A percentile compares a stretch with the other conserved stretches of the same genome.
phyloP scores from a whole-genome alignment of 2,113 vertebrate species.

The Corydoras maculifer region DNA sequence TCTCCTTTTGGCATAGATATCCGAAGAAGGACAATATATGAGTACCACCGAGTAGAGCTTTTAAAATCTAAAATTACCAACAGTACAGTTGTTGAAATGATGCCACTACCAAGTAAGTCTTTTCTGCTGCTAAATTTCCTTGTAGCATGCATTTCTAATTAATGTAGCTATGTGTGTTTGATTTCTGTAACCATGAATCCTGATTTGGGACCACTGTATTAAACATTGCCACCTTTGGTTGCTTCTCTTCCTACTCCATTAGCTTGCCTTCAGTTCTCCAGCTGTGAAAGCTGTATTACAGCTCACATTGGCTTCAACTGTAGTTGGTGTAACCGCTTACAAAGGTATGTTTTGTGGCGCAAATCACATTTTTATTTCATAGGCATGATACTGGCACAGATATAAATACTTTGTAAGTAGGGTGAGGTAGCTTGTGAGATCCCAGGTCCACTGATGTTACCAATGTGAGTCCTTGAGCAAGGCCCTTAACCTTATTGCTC shows the following conservation, averaged over 20 bases:
- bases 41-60: conserved; percentile 92
- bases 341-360: conserved; percentile 68
- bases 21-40: conserved; percentile 91
- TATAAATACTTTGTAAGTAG: no score
- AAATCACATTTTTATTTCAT: neutral
- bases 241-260: conserved; percentile 21
- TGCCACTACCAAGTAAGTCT: conserved; percentile 86
- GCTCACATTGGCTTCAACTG: conserved; percentile 95
- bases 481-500: no score
- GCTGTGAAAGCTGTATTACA: conserved; percentile 80
- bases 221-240: neutral
- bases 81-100: conserved; percentile 81
- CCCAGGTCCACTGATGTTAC: no score
- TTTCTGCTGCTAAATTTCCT: neutral
- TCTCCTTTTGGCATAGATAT: conserved; percentile 67
- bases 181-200: no score
- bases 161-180: no score
- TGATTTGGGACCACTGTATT: no score
- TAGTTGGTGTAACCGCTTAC: conserved; percentile 91
- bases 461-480: no score
- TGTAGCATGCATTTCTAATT: no score
- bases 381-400: no score
- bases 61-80: conserved; percentile 85
- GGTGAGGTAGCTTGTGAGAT: no score
- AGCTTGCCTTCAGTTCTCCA: conserved; percentile 93